Conservation (phyloP, 2,888 invertebrate genomes). For the Hirtodrosophila confusa region DNA sequence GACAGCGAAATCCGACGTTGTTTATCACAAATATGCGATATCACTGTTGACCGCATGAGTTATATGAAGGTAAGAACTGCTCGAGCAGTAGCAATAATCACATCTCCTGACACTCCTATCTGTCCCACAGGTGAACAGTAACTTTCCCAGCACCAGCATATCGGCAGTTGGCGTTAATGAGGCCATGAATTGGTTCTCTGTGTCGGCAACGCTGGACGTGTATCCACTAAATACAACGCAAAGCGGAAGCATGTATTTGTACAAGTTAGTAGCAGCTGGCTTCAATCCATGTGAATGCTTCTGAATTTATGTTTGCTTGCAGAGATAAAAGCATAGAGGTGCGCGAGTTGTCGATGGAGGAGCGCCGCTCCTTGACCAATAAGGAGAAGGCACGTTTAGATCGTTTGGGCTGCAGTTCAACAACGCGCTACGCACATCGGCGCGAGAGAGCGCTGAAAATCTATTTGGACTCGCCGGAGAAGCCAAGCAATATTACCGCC, state of each 20-base stretch:
- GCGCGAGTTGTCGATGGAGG: conserved; percentile 87
- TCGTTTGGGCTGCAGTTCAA: conserved; percentile 82
- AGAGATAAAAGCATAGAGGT: conserved; percentile 87
- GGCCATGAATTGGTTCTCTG: conserved; percentile 87
- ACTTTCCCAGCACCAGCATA: conserved; percentile 87
- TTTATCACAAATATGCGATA: conserved; percentile 86
- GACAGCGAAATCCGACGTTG: conserved; percentile 85
- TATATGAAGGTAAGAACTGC: conserved; percentile 85
- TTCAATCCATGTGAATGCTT: neutral
- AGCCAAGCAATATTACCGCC: conserved; percentile 69
- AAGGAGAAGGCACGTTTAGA: conserved; percentile 86
- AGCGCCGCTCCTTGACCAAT: conserved; percentile 86
- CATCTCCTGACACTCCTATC: neutral
- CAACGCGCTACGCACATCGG: conserved; percentile 86
- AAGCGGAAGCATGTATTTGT: conserved; percentile 88
- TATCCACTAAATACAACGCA: conserved; percentile 86
- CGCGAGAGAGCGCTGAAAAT: conserved; percentile 90
- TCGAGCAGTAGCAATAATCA: neutral
- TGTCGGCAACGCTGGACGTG: conserved; percentile 85
- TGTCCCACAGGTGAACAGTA: conserved; percentile 77
- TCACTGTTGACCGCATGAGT: conserved; percentile 87
- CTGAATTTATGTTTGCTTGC: conserved; percentile 12
- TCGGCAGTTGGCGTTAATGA: conserved; percentile 87
- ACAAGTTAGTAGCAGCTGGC: conserved; percentile 85
- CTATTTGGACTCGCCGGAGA: conserved; percentile 86